Evolutionary conservation across 2,888 invertebrate genomes (phyloP).

Genomic region (Patella pellucida): DNA sequence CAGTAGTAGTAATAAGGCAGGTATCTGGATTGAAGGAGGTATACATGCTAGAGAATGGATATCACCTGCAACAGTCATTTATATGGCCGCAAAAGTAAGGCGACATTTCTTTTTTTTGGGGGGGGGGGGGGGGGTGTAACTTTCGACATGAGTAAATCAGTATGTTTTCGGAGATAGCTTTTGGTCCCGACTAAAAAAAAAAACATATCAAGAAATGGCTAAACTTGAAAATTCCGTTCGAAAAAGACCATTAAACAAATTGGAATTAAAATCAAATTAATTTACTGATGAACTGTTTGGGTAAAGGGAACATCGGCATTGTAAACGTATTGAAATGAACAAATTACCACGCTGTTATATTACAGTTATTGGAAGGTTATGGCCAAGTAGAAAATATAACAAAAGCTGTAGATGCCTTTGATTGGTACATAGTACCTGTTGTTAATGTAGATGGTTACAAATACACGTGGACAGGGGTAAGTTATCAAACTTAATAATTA

Average conservation of each 20-base stretch:
- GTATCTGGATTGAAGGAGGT: slow-evolving; percentile 48
- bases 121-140: too few species aligned
- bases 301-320: too few species aligned
- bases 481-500: not conserved
- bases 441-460: slow-evolving; percentile 62
- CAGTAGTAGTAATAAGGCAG: too few species aligned
- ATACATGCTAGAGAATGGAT: slow-evolving; percentile 60
- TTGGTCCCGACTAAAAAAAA: not conserved
- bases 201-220: not conserved
- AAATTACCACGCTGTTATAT: too few species aligned
- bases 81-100: slow-evolving; percentile 50
- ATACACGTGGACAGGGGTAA: slow-evolving; percentile 57
- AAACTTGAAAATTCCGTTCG: not conserved
- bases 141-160: not conserved
- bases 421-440: slow-evolving; percentile 60
- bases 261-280: too few species aligned
- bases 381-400: slow-evolving; percentile 37
- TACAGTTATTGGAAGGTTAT: slow-evolving; percentile 45
- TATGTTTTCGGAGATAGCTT: not conserved
- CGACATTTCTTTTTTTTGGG: not conserved
- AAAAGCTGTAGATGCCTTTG: slow-evolving; percentile 46
- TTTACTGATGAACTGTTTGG: too few species aligned
- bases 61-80: slow-evolving; percentile 76
- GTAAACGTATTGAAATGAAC: too few species aligned
- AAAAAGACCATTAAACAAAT: not conserved